These are phyloP conservation scores for Dinomys branickii DNA, from an alignment of 2,113 vertebrate genomes.

Conservation along the genomic window DNA sequence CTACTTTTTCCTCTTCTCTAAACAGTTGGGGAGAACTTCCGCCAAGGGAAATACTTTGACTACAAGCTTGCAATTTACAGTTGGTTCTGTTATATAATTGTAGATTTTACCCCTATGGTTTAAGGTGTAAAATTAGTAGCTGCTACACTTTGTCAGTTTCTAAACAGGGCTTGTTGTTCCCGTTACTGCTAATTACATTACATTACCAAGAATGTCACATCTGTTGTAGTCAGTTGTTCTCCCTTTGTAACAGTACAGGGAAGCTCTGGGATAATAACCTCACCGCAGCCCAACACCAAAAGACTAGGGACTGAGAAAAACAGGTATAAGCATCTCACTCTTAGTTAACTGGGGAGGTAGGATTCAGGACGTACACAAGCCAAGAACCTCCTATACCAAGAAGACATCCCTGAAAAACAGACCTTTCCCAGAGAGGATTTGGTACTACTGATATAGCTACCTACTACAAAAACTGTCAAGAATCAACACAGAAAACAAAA, in stretches of 20 bases:
- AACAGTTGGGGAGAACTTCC: not conserved
- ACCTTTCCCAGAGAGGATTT: not conserved
- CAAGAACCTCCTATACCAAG: not conserved
- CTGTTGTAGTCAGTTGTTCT: not conserved
- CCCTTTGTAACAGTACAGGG: too few relatives aligned
- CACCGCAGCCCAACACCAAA: not conserved
- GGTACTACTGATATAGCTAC: not conserved
- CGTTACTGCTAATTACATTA: not conserved
- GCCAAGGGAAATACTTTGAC: not conserved
- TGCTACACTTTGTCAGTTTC: not conserved
- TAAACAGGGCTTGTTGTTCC: not conserved
- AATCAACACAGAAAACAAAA: not conserved
- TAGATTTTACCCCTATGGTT: not conserved
- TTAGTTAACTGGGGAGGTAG: not conserved
- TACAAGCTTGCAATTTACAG: too few relatives aligned
- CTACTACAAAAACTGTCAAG: not conserved
- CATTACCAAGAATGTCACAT: not conserved
- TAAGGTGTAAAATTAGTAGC: not conserved
- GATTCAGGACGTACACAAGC: not conserved
- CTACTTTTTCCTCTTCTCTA: not conserved
- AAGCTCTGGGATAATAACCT: not conserved
- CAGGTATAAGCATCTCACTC: not conserved
- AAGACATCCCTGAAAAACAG: not conserved
- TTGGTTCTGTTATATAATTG: not conserved
- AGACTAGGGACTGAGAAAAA: not conserved